phyloP scores from a whole-genome alignment of 2,113 vertebrate species.

The Alectura lathami region DNA sequence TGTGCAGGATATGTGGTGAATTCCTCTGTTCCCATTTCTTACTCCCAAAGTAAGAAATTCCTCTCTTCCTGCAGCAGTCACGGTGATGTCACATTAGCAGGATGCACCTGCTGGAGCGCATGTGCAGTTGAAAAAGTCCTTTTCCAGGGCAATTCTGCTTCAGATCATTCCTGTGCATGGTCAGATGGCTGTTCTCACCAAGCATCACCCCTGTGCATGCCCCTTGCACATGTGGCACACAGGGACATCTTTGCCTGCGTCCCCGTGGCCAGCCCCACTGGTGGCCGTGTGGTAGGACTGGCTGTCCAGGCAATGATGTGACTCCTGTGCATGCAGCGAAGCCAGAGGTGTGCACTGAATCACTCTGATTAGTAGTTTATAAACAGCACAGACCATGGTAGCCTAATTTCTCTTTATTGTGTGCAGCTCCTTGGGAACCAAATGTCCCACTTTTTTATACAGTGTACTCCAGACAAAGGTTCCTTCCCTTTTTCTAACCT shows the following conservation, averaged over 20 bases:
- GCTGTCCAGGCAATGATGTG: rapidly evolving
- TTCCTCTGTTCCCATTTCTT: neutral
- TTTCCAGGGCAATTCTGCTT: neutral
- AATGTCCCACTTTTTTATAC: conserved; percentile 21
- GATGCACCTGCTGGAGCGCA: neutral
- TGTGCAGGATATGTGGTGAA: neutral
- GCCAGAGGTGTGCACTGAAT: neutral
- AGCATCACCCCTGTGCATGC: neutral
- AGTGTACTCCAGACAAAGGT: conserved; percentile 46
- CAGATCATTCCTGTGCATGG: neutral
- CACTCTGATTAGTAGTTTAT: neutral
- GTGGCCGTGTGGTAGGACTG: rapidly evolving
- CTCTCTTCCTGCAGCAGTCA: too few species aligned
- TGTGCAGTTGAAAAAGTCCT: neutral
- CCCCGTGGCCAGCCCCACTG: rapidly evolving
- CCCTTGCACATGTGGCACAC: neutral
- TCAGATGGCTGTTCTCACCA: neutral
- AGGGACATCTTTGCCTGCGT: rapidly evolving
- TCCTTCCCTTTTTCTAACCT: conserved; percentile 45
- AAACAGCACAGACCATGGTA: neutral
- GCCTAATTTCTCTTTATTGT: conserved; percentile 9
- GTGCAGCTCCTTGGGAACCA: neutral
- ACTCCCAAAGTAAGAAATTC: neutral
- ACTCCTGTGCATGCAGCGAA: neutral
- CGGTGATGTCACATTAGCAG: neutral